Evolutionary conservation across 2,888 invertebrate species (phyloP).

Genomic region (Drosophila mimetica): DNA sequence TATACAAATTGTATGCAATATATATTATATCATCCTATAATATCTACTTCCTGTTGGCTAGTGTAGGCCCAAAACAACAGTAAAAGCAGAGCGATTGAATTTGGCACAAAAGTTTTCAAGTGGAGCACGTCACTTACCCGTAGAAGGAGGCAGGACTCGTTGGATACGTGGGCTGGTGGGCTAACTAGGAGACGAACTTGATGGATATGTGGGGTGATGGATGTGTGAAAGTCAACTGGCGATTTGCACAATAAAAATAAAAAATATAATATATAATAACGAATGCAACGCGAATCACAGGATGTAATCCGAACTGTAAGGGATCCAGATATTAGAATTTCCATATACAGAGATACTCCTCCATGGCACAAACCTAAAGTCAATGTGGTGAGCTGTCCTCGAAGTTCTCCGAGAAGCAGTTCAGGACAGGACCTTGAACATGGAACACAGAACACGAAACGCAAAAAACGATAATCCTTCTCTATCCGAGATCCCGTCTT

Average conservation of each 20-base stretch:
- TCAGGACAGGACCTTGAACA: constrained; percentile 37
- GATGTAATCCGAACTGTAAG: constrained; percentile 37
- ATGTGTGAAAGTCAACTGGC: constrained; percentile 6
- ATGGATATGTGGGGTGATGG: neutral
- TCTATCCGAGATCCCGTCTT: constrained; percentile 5
- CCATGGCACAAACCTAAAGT: constrained; percentile 22
- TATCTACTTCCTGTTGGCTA: neutral
- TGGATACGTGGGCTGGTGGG: constrained; percentile 17
- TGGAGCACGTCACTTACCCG: constrained; percentile 67
- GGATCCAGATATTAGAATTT: neutral
- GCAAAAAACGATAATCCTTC: constrained; percentile 1
- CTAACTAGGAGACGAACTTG: neutral
- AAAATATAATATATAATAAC: constrained; percentile 19
- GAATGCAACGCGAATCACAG: constrained; percentile 39
- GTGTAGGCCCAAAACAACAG: constrained; percentile 14
- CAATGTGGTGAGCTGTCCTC: constrained; percentile 13
- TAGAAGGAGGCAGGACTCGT: constrained; percentile 33
- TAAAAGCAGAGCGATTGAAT: constrained; percentile 7
- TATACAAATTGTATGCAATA: too few relatives aligned
- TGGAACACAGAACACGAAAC: constrained; percentile 28
- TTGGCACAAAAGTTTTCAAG: constrained; percentile 45
- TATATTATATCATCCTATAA: too few relatives aligned
- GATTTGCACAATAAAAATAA: constrained; percentile 7
- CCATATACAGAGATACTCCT: neutral
- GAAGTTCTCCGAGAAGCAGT: constrained; percentile 9